Conservation (phyloP, 1,140 invertebrate genomes). For the Drosophila tsacasi region DNA sequence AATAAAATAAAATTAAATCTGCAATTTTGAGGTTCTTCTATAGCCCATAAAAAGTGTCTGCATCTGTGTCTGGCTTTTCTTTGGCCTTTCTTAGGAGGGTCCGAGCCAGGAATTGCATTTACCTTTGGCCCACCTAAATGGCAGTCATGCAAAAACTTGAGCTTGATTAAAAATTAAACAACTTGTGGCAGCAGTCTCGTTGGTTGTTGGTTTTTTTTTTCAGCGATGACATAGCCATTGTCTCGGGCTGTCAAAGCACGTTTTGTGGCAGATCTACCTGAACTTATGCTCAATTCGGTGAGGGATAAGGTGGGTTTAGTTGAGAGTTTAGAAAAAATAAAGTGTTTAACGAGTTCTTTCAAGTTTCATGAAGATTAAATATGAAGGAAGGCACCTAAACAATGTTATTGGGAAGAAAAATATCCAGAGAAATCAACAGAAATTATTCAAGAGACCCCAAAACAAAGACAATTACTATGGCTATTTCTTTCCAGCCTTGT, state of each 20-base stretch:
- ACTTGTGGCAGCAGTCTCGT: slow-evolving; percentile 29
- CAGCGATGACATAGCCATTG: slow-evolving; percentile 30
- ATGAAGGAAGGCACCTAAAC: neutral
- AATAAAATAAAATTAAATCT: slow-evolving; percentile 84
- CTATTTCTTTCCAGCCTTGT: neutral
- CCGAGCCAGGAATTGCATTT: slow-evolving; percentile 33
- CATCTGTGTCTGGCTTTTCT: slow-evolving; percentile 51
- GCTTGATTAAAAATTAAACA: slow-evolving; percentile 77
- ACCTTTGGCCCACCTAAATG: slow-evolving; percentile 74
- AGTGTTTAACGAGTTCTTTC: neutral
- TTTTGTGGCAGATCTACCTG: slow-evolving; percentile 59
- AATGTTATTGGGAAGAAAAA: neutral
- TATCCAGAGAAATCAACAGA: neutral
- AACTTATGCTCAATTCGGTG: slow-evolving; percentile 53
- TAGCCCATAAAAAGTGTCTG: slow-evolving; percentile 79
- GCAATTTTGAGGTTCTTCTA: slow-evolving; percentile 78
- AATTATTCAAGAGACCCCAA: neutral
- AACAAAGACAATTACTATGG: neutral
- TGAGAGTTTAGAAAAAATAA: neutral
- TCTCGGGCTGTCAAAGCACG: slow-evolving; percentile 58
- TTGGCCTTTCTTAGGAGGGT: slow-evolving; percentile 18
- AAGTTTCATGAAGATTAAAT: neutral
- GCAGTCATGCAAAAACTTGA: slow-evolving; percentile 68
- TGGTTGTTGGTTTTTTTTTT: neutral
- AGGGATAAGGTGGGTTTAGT: neutral